These are phyloP conservation scores for Morbakka virulenta DNA, from an alignment of 30 jellyfish, hydroid and myxozoan species.

Conservation along the genomic window DNA sequence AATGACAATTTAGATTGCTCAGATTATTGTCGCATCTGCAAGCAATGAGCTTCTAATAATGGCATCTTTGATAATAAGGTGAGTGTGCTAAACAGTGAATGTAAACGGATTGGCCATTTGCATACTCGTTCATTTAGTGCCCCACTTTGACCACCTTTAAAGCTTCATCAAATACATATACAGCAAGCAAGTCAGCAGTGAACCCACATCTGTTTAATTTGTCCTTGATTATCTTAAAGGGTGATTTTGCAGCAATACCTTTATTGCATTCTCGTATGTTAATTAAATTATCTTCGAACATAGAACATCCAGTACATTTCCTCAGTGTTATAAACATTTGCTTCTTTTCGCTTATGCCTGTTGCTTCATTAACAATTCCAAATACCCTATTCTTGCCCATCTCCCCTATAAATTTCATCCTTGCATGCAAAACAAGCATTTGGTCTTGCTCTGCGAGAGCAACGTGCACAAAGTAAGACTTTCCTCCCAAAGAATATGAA, in stretches of 20 bases:
- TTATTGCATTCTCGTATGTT: conserved; percentile 6
- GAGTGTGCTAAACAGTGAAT: conserved; percentile 40
- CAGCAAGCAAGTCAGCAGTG: conserved; percentile 20
- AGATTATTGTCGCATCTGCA: conserved; percentile 7
- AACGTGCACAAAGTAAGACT: conserved; percentile 31
- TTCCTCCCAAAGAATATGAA: conserved; percentile 2
- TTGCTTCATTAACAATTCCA: conserved; percentile 32
- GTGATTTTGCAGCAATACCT: conserved; percentile 30
- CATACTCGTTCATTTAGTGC: conserved; percentile 5
- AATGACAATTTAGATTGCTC: no score
- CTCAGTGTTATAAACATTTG: no score
- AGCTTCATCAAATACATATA: conserved; percentile 22
- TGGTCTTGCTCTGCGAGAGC: conserved; percentile 32
- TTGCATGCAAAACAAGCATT: conserved; percentile 27
- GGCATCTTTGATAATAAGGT: conserved; percentile 19
- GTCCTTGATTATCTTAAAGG: conserved; percentile 2
- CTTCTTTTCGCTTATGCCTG: conserved; percentile 38
- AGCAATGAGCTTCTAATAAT: conserved; percentile 13
- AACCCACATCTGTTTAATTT: conserved; percentile 21
- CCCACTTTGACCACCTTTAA: conserved; percentile 42
- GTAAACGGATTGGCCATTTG: conserved; percentile 32
- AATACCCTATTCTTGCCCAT: conserved; percentile 17
- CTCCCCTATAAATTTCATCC: conserved; percentile 25
- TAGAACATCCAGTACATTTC: no score
- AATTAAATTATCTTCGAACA: no score